Evolutionary conservation across 2,797 vertebrate genomes (phyloP), one percentile per base, ranked within the genome.

Genomic region (Hyperoplus immaculatus): DNA sequence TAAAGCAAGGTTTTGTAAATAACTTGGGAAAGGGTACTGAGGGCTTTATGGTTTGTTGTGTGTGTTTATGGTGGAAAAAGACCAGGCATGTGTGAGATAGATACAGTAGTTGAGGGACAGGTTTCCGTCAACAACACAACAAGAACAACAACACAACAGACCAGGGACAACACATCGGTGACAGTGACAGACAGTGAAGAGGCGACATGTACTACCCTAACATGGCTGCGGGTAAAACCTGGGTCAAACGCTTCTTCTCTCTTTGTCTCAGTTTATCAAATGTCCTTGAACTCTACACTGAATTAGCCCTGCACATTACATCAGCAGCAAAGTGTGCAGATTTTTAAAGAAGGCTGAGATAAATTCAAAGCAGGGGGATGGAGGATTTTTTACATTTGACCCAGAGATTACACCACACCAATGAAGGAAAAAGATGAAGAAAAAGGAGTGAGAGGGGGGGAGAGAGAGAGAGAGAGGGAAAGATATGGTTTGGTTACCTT

Each of bases 401-500:
- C 89, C 86, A 88, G 77, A 88, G 73, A 45, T 84, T 85, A 77
- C 81, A 55, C 77, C 59, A 75, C 80, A 85, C 47, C 67, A 70
- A 41, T 66, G 72, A 78, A 8, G 50, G 47, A 45, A 61, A 29
- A 29, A 15, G 15, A 16, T 50, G 16, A n/a, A 13, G 39, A 14
- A 42, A 15, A 41, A 50, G 38, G 16, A 16, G 11, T 29, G 29
- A 29, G 21, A 14, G 18, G 45, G 60, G n/a, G 16, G 47, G 4
- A 16, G n/a, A 21, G 41, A 54, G 58, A 61, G 15, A 16, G 55
- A 81, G 80, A 86, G 85, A 75, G 80, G 93, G 91, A 95, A 92
- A 87, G 92, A 84, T 80, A 95, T 96, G 96, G 81, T 94, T 94
- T 89, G 88, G 95, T 99, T 99, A 99, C 98, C 98, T 99, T 99